phyloP scores from a whole-genome alignment of 2,888 invertebrate species.

The Cataglyphis livida region DNA sequence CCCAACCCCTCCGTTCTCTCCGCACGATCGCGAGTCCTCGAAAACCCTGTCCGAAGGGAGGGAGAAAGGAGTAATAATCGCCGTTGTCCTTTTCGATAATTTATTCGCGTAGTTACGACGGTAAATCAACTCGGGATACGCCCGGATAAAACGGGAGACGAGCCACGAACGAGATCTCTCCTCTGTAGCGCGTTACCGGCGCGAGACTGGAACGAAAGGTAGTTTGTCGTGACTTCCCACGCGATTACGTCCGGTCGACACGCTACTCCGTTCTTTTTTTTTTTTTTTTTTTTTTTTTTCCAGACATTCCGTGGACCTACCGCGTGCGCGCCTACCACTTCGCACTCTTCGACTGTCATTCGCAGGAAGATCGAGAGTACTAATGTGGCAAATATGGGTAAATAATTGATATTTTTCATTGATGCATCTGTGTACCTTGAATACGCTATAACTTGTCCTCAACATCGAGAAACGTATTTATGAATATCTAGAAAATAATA shows the following conservation, averaged over 20 bases:
- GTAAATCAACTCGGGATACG: constrained; percentile 47
- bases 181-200: constrained; percentile 28
- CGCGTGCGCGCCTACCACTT: not conserved
- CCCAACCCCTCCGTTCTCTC: constrained; percentile 5
- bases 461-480: not conserved
- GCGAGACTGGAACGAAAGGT: constrained; percentile 51
- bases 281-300: not conserved
- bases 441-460: not conserved
- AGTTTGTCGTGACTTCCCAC: constrained; percentile 57
- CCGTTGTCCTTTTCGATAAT: constrained; percentile 31
- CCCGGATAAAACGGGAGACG: constrained; percentile 25
- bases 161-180: constrained; percentile 36
- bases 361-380: not conserved
- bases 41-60: not conserved
- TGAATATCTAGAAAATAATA: not conserved
- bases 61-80: constrained; percentile 11
- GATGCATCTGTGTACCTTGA: not conserved
- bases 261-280: constrained; percentile 33
- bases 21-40: constrained; percentile 14
- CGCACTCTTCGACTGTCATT: not conserved
- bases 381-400: not conserved
- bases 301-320: constrained; percentile 6
- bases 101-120: constrained; percentile 38
- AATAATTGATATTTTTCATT: not conserved
- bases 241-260: constrained; percentile 53